Conservation (phyloP, 2,113 vertebrate genomes). For the Chelonoidis abingdonii region DNA sequence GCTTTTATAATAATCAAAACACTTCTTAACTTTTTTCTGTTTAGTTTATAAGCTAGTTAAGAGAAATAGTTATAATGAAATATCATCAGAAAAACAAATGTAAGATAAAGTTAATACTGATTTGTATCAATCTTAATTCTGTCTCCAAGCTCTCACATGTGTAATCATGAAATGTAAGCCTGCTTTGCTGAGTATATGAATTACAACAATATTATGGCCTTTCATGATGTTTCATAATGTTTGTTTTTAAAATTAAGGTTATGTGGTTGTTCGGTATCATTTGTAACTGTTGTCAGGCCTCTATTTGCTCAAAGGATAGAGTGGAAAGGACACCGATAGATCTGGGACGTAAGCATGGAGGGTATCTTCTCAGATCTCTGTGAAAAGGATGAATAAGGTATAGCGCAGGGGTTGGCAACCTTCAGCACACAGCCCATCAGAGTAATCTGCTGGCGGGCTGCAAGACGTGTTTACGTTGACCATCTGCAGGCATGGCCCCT, state of each 20-base stretch:
- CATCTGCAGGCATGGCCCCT: too few relatives aligned
- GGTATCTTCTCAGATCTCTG: background rate
- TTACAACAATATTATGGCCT: background rate
- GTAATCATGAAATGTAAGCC: background rate
- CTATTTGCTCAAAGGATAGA: background rate
- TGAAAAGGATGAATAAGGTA: rapidly evolving
- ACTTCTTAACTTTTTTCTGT: background rate
- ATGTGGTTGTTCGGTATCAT: background rate
- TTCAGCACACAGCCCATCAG: too few relatives aligned
- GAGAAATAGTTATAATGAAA: background rate
- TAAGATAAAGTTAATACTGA: background rate
- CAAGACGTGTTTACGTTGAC: too few relatives aligned
- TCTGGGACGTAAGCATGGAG: background rate
- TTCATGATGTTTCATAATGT: background rate
- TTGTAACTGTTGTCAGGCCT: background rate
- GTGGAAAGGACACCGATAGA: background rate
- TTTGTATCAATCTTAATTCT: background rate
- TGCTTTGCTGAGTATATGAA: background rate
- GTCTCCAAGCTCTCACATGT: background rate
- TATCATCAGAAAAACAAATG: background rate
- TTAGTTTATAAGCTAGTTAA: background rate
- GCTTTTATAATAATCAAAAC: background rate
- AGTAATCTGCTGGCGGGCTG: too few relatives aligned
- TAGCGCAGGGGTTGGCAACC: too few relatives aligned
- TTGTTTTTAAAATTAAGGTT: background rate